Base-by-base conservation (phyloP, 2,113 vertebrate genomes). In the Cisticola juncidis region DNA sequence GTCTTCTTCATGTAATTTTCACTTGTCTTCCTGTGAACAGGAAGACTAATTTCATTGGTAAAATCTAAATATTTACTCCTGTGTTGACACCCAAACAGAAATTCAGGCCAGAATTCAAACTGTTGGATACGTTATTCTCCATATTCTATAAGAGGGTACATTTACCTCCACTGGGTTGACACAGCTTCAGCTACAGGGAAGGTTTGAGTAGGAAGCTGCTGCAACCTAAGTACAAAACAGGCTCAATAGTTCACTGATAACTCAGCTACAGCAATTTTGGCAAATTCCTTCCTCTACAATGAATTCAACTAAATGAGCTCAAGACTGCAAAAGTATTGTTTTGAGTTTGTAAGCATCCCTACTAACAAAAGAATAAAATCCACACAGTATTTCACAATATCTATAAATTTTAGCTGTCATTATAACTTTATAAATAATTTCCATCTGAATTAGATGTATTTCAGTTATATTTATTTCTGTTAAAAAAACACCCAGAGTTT, bases 191-290 rank as follows among this genome's bases (percentile, higher is more conserved):
- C 12, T 53, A 13, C 17, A 64, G 18, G 19, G 17, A 61, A 16
- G 5, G 16, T 69, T 31, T 86, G 31, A 65, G 11, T 9, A 86
- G 42, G 28, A 92, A 81, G 9, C 8, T 77, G 25, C 7, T 65
- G 9, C 4, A 2, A 38, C 0, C 0, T 6, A 38, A 42, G 12
- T 42, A 26, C 17, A 80, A 71, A 48, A 11, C 5, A 71, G 9
- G 29, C 5, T 83, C 38, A 38, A 33, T 35, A 38, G 5, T 38
- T 71, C 5, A 24, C 3, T 58, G 12, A 42, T 35, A 79, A 81
- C 5, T 40, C 9, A 76, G 5, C 11, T 33, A 50, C 38, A 85
- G 11, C 2, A 38, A 4, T 50, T 86, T 73, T 42, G 25, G 12
- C 8, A 92, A 84, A 79, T 54, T 64, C 5, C 4, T 58, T 18